Evolutionary conservation across 2,797 vertebrate species (phyloP).

Genomic region (Rhinophrynus dorsalis): DNA sequence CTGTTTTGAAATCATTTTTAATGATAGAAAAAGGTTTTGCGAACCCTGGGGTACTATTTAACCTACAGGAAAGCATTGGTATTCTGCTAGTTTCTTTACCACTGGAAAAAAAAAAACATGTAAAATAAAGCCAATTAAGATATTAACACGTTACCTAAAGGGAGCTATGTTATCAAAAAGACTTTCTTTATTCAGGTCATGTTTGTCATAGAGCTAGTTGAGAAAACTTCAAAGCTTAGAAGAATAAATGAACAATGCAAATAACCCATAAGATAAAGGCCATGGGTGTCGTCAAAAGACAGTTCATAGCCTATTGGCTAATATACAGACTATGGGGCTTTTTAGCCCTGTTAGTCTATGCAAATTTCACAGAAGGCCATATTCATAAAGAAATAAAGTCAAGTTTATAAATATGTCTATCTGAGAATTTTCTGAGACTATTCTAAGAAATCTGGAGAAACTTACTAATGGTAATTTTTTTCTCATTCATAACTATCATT

Average conservation of each 20-base stretch:
- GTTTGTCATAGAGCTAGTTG: not conserved
- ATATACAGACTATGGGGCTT: too few relatives aligned
- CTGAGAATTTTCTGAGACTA: too few relatives aligned
- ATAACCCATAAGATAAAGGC: not conserved
- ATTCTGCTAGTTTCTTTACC: conserved; percentile 16
- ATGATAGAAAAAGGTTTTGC: conserved; percentile 37
- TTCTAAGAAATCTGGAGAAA: too few relatives aligned
- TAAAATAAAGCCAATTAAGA: conserved; percentile 43
- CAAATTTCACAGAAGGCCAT: too few relatives aligned
- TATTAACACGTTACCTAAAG: conserved; percentile 30
- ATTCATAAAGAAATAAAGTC: too few relatives aligned
- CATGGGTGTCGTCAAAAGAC: not conserved
- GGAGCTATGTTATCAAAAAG: conserved; percentile 14
- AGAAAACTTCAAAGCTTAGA: conserved; percentile 26
- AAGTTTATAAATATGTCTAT: too few relatives aligned
- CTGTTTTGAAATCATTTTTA: conserved; percentile 15
- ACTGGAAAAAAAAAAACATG: conserved; percentile 16
- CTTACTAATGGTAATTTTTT: too few relatives aligned
- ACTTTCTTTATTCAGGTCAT: conserved; percentile 1
- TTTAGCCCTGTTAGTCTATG: too few relatives aligned
- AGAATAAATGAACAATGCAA: not conserved
- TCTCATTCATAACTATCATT: too few relatives aligned
- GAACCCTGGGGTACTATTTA: conserved; percentile 36
- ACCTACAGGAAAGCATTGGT: conserved; percentile 43
- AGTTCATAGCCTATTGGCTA: not conserved